Evolutionary conservation across 1,140 invertebrate genomes (phyloP), one percentile per base, ranked within the genome.

Genomic region (Achroia grisella): DNA sequence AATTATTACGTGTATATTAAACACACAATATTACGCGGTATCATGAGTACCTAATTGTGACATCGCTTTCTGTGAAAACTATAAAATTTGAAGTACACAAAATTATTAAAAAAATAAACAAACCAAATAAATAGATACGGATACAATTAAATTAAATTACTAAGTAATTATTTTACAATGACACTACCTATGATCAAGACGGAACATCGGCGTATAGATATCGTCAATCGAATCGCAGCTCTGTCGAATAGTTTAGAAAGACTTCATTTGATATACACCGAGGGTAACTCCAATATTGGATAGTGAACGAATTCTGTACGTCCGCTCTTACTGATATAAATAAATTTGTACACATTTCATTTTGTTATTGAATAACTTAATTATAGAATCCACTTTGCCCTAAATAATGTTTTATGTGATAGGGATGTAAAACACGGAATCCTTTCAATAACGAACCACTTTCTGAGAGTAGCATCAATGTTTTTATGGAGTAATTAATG

Each of bases 231-330:
- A 79, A 71, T 72, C 64, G 62, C 62, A 68, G 56, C 70, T 67
- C 59, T 54, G 58, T 55, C 61, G 66, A 72, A 77, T 82, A 82
- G 72, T 82, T 82, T 76, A 72, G 71, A 78, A 77, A 73, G 71
- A 78, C 69, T 81, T 79, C 75, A 83, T 76, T 75, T 73, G 52
- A 75, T 72, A 70, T 80, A 77, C 66, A 64, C 57, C 42, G 51
- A 74, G 73, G 79, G 74, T 74, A 62, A 60, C 63, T 72, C 55
- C 56, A 60, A 71, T 71, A 65, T 68, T 48, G 53, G 35, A 63
- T 62, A 55, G 60, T 60, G 55, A 53, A 56, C 45, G 32, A 52
- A 56, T 64, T 49, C 49, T 60, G 52, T 57, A 33, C 46, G 28
- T 52, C 28, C 62, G 57, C 62, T 56, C 62, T 55, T 48, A 56